Conservation (phyloP, 92 coral and sea anemone genomes). For the Phenganax marumi region DNA sequence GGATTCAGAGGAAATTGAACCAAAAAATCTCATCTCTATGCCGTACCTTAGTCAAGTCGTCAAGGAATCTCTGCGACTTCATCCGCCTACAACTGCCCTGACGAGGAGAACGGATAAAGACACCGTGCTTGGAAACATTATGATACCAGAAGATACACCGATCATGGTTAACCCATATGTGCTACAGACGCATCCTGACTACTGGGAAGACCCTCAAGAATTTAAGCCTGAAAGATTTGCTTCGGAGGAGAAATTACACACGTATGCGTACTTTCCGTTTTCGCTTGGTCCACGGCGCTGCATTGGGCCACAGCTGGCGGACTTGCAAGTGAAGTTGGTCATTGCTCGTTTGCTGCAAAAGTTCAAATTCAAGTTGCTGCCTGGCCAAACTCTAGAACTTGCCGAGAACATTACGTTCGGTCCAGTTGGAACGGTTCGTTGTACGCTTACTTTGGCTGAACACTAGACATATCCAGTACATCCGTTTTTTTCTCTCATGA, state of each 20-base stretch:
- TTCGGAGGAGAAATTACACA: conserved; percentile 54
- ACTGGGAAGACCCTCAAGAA: conserved; percentile 85
- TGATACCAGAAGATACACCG: conserved; percentile 76
- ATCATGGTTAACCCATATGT: conserved; percentile 78
- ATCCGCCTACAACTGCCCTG: conserved; percentile 40
- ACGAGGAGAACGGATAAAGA: conserved; percentile 62
- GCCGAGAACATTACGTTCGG: conserved; percentile 19
- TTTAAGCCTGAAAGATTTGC: conserved; percentile 86
- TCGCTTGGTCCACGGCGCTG: conserved; percentile 45
- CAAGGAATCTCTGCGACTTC: conserved; percentile 44
- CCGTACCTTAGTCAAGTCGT: conserved; percentile 34
- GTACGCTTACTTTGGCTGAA: conserved; percentile 4
- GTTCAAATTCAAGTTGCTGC: conserved; percentile 15
- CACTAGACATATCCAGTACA: neutral
- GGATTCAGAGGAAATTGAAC: neutral
- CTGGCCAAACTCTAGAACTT: conserved; percentile 35
- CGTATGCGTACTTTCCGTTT: conserved; percentile 32
- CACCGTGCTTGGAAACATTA: conserved; percentile 62
- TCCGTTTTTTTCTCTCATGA: too few relatives aligned
- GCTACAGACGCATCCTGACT: conserved; percentile 71
- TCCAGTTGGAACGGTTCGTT: conserved; percentile 27
- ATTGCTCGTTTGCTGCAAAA: conserved; percentile 25
- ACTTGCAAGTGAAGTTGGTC: conserved; percentile 32
- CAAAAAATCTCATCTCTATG: conserved; percentile 10
- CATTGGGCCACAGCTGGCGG: conserved; percentile 19